A percentile compares a stretch with the other conserved stretches of the same genome.
These are phyloP conservation scores for Larimichthys crocea DNA, from an alignment of 2,113 vertebrate species.

Conservation along the genomic window DNA sequence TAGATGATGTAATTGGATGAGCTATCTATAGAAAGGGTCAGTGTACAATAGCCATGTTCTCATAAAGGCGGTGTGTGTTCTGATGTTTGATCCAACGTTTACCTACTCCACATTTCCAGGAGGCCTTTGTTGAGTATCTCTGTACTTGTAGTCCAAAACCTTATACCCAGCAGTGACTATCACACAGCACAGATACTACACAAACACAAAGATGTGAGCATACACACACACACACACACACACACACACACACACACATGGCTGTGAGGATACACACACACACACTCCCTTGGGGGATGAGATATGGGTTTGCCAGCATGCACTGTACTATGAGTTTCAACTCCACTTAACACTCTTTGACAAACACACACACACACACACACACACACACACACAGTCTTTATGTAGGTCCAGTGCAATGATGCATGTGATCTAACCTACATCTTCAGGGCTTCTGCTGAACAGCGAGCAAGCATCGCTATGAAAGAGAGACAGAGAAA, in stretches of 20 bases:
- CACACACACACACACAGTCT: constrained; percentile 40
- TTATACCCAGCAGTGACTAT: not conserved
- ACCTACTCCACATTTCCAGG: not conserved
- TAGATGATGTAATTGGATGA: not conserved
- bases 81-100: too few relatives aligned
- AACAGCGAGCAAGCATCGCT: constrained; percentile 25
- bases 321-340: constrained; percentile 37
- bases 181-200: constrained; percentile 23
- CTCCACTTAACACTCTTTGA: constrained; percentile 54
- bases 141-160: not conserved
- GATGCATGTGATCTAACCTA: constrained; percentile 79
- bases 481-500: constrained; percentile 18
- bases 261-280: not conserved
- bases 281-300: not conserved
- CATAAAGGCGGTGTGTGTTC: too few relatives aligned
- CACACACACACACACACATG: not conserved
- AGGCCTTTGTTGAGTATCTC: not conserved
- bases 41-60: not conserved
- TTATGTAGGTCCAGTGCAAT: constrained; percentile 66
- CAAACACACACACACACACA: constrained; percentile 47
- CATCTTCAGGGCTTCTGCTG: constrained; percentile 75
- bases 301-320: constrained; percentile 22
- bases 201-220: not conserved
- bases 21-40: not conserved
- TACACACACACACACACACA: not conserved